A percentile compares a stretch with the other conserved stretches of the same genome.
Conservation (phyloP, 2,888 invertebrate species). For the Adelphocoris suturalis region DNA sequence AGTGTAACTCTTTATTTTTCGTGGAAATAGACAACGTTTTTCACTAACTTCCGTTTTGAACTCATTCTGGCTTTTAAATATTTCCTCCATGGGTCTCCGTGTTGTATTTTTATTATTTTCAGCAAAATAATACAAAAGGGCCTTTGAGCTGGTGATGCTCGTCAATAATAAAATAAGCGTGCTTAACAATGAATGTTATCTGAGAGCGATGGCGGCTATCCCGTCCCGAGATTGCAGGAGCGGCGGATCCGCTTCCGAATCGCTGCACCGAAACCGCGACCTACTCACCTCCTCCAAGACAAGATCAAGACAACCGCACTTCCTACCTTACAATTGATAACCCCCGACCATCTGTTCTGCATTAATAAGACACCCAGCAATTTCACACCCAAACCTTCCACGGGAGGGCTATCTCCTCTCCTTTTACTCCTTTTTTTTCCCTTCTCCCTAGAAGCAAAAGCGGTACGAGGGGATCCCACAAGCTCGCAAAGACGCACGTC, state of each 20-base stretch:
- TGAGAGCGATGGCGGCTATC: background rate
- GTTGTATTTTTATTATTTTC: too few species aligned
- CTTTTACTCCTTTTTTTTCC: background rate
- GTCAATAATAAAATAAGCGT: too few species aligned
- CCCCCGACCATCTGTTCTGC: constrained; percentile 53
- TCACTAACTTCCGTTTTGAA: too few species aligned
- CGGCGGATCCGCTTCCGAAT: background rate
- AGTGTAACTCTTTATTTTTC: too few species aligned
- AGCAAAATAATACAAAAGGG: too few species aligned
- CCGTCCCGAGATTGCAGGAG: background rate
- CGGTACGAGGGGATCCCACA: constrained; percentile 1
- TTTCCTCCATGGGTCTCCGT: too few species aligned
- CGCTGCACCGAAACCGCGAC: constrained; percentile 9
- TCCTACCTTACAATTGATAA: constrained; percentile 53
- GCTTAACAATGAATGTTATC: too few species aligned
- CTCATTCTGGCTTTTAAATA: too few species aligned
- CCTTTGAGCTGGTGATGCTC: too few species aligned
- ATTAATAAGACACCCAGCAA: constrained; percentile 61
- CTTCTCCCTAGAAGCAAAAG: background rate
- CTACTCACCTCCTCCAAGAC: constrained; percentile 41
- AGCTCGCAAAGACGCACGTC: constrained; percentile 24
- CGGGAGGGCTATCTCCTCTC: background rate
- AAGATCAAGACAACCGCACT: constrained; percentile 50
- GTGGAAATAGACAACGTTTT: too few species aligned
- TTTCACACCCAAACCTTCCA: constrained; percentile 53